Conservation (phyloP, 2,888 invertebrate genomes). For the Chloromyia formosa region DNA sequence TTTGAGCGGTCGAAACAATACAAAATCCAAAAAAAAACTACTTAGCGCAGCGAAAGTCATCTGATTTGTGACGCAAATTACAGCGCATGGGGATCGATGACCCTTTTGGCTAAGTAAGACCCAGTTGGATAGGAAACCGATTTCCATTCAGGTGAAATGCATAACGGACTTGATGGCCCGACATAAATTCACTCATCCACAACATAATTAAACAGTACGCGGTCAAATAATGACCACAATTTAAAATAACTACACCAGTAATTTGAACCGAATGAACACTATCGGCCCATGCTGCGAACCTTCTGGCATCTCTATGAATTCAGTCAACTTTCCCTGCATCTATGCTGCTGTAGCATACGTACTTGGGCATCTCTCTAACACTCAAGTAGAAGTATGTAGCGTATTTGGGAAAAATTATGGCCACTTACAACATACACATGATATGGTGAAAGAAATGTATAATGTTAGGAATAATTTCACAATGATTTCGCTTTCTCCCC, state of each 20-base stretch:
- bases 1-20: background rate
- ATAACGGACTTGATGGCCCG: too few species aligned
- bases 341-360: too few species aligned
- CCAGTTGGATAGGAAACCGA: too few species aligned
- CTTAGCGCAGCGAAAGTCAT: slow-evolving; percentile 22
- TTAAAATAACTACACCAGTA: too few species aligned
- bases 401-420: too few species aligned
- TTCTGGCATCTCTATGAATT: background rate
- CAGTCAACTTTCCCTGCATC: slow-evolving; percentile 13
- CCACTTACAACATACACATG: slow-evolving; percentile 2
- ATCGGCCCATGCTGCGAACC: slow-evolving; percentile 24
- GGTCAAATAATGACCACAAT: too few species aligned
- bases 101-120: background rate
- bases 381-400: too few species aligned
- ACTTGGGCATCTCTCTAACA: too few species aligned
- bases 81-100: slow-evolving; percentile 15
- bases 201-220: too few species aligned
- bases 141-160: too few species aligned
- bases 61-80: slow-evolving; percentile 16
- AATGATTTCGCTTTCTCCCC: slow-evolving; percentile 37
- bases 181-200: too few species aligned
- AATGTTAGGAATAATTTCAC: slow-evolving; percentile 20
- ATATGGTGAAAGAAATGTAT: slow-evolving; percentile 11
- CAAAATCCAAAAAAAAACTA: background rate
- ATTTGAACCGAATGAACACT: background rate